These are phyloP conservation scores for Taurulus bubalis DNA, from an alignment of 2,113 vertebrate genomes.

Conservation along the genomic window DNA sequence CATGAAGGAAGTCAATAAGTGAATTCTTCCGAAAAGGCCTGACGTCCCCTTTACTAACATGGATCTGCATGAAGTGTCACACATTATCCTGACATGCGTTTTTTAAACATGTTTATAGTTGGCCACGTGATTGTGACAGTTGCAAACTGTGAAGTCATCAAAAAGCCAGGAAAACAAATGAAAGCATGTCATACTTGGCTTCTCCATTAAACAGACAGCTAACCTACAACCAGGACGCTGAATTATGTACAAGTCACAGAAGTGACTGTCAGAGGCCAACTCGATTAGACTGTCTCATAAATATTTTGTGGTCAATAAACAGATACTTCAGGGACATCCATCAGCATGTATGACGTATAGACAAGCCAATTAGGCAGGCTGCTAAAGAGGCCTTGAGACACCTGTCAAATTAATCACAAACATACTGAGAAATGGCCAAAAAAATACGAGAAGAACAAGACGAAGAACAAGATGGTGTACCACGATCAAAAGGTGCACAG, in stretches of 20 bases:
- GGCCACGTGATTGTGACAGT: not conserved
- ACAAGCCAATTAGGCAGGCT: slow-evolving; percentile 39
- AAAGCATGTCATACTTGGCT: not conserved
- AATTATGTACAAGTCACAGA: not conserved
- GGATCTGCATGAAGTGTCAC: not conserved
- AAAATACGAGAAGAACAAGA: not conserved
- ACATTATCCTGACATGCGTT: not conserved
- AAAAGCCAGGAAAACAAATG: not conserved
- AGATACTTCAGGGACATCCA: slow-evolving; percentile 16
- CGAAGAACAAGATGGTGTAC: not conserved
- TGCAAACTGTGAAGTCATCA: not conserved
- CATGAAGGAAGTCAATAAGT: not conserved
- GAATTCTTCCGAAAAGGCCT: not conserved
- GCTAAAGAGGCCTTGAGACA: slow-evolving; percentile 9
- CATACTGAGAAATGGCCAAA: not conserved
- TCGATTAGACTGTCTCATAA: slow-evolving; percentile 41
- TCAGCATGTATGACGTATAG: slow-evolving; percentile 33
- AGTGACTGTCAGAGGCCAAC: slow-evolving; percentile 4
- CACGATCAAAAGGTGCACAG: not conserved
- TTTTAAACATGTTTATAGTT: not conserved
- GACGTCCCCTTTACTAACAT: not conserved
- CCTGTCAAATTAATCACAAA: not conserved
- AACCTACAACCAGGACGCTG: not conserved
- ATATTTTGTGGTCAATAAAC: slow-evolving; percentile 65
- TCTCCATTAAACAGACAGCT: not conserved